Percentiles rank a stretch among this genome's conserved stretches.
phyloP scores from a whole-genome alignment of 2,113 vertebrate genomes.

The Aythya baeri region DNA sequence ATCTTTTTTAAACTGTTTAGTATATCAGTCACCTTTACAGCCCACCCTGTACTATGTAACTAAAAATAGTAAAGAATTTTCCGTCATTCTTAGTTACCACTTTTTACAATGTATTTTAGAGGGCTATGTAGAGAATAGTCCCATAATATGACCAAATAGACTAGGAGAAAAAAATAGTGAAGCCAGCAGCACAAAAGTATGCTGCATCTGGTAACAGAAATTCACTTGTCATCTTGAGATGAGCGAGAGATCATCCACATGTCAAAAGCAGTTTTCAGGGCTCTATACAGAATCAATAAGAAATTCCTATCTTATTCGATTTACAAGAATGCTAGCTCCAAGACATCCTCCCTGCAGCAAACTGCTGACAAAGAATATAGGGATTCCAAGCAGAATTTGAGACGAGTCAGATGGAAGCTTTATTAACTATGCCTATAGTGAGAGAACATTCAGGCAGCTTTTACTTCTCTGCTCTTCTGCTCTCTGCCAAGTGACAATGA shows the following conservation, averaged over 20 bases:
- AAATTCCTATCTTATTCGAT: not conserved
- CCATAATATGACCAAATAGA: not conserved
- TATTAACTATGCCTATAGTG: too few relatives aligned
- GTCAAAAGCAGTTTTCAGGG: not conserved
- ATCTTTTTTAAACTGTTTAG: not conserved
- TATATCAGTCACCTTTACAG: not conserved
- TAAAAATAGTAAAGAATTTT: not conserved
- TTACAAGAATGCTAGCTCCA: not conserved
- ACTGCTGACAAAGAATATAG: not conserved
- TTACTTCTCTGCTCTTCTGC: too few relatives aligned
- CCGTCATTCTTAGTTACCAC: not conserved
- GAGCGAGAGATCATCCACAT: not conserved
- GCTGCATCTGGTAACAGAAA: not conserved
- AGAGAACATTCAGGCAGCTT: too few relatives aligned
- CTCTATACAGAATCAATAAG: not conserved
- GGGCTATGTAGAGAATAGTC: not conserved
- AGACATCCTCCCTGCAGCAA: not conserved
- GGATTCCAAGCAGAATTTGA: too few relatives aligned
- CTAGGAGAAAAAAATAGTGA: not conserved
- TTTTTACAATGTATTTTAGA: not conserved
- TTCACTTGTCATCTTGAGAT: not conserved
- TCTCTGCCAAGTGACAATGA: too few relatives aligned
- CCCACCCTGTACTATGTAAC: not conserved
- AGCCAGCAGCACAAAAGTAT: not conserved
- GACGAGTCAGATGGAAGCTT: too few relatives aligned